Percentiles rank a stretch among this genome's conserved stretches.
Conservation (phyloP, 2,888 invertebrate genomes). For the Pollenia angustigena region DNA sequence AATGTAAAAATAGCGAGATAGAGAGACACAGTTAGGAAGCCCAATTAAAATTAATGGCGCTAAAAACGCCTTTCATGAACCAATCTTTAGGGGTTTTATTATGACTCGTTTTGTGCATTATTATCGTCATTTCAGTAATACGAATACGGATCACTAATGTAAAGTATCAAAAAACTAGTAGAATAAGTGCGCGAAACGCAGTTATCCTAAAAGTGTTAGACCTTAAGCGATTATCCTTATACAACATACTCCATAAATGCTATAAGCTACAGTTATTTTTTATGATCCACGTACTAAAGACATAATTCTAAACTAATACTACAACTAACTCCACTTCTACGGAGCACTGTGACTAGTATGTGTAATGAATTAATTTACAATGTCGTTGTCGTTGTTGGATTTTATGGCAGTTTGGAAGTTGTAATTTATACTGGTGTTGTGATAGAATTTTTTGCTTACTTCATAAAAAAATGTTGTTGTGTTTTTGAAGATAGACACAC, state of each 20-base stretch:
- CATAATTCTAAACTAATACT: neutral
- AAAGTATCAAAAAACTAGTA: constrained; percentile 31
- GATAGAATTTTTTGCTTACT: constrained; percentile 17
- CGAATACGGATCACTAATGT: too few species aligned
- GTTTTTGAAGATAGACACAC: neutral
- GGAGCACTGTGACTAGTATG: neutral
- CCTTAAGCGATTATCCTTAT: too few species aligned
- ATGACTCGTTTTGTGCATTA: too few species aligned
- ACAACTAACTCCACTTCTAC: neutral
- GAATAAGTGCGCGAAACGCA: too few species aligned
- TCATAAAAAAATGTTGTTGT: neutral
- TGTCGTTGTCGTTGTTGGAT: constrained; percentile 4
- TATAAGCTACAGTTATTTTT: neutral
- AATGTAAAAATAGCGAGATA: too few species aligned
- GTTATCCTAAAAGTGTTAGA: too few species aligned
- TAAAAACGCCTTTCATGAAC: too few species aligned
- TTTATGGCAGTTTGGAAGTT: neutral
- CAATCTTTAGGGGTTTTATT: too few species aligned
- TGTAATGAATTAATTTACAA: constrained; percentile 32
- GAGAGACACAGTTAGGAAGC: too few species aligned
- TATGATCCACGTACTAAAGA: neutral
- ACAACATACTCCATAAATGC: too few species aligned
- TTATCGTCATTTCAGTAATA: too few species aligned
- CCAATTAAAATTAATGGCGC: too few species aligned
- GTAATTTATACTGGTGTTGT: constrained; percentile 23